Evolutionary conservation across 2,797 vertebrate genomes (phyloP), one percentile per base, ranked within the genome.

Genomic region (Labeo calbasu): DNA sequence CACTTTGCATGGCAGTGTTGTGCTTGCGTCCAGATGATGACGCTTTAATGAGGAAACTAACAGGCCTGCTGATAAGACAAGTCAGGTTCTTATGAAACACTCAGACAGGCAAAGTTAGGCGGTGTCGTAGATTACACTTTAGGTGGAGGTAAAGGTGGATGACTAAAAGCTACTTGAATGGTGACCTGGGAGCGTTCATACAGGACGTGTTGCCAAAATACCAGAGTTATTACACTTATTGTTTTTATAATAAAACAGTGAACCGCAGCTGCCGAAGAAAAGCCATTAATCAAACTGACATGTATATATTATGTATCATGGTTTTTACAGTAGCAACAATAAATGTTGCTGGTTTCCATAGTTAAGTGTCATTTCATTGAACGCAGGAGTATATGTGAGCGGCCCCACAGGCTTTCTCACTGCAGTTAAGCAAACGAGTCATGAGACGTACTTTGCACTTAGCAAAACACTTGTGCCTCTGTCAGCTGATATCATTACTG

Each of bases 1-100:
- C 84, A 88, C 81, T 84, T 69, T 51, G 32, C 86, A 77, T 84
- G 84, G 81, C 86, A 87, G 86, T 87, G 88, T 81, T 90, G 81
- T 82, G 61, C 86, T 89, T 76, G 85, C 85, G 84, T 86, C 73
- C 79, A 61, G 70, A 76, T 59, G 70, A 61, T 65, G 82, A 77
- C 12, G 14, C 15, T 84, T 84, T 84, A 86, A 86, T 80, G 81
- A 69, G 71, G 59, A 59, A 69, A 80, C 76, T 40, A 63, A 46
- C 61, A 81, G 51, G 73, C 53, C 70, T 4, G 9, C 10, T 66
- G 76, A 83, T 86, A 86, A 83, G 81, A 86, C 77, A 73, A 65
- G 81, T n/a, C 73, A 68, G 46, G 25, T 78, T 11, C 53, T 51
- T 51, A 79, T 78, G 13, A 78, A 84, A 72, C 75, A 17, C 61